Evolutionary conservation across 1,140 invertebrate genomes (phyloP).

Genomic region (Pseudomyrmex pallidus): DNA sequence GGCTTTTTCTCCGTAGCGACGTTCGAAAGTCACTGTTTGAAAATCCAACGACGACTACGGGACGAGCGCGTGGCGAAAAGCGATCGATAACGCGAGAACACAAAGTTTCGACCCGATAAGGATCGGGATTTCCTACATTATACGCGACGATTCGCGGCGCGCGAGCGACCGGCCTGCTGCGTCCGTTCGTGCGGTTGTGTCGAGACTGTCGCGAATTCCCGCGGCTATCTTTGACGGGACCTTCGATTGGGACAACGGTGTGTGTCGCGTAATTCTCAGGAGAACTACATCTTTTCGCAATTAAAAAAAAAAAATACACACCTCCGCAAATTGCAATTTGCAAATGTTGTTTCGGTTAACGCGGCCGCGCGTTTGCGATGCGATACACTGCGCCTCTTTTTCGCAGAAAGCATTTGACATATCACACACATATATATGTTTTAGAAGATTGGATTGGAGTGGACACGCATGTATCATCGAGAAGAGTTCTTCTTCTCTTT

Average conservation of each 20-base stretch:
- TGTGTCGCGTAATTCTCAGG: background rate
- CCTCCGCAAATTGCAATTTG: background rate
- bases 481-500: no score
- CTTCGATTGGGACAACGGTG: constrained; percentile 19
- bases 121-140: constrained; percentile 44
- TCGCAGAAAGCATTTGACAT: no score
- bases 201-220: constrained; percentile 27
- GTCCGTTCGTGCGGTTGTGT: constrained; percentile 17
- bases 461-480: no score
- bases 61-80: constrained; percentile 1
- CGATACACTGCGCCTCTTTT: no score
- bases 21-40: constrained; percentile 43
- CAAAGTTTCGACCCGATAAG: constrained; percentile 44
- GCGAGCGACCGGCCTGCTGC: background rate
- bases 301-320: background rate
- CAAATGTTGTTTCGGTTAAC: no score
- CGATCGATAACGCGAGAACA: constrained; percentile 57
- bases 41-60: constrained; percentile 22
- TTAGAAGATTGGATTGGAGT: no score
- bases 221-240: constrained; percentile 7
- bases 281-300: constrained; percentile 8
- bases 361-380: no score
- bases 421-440: no score
- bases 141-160: background rate
- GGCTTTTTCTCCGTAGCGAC: constrained; percentile 17